Base-by-base conservation (phyloP, 2,797 vertebrate species). In the Parauchenoglanis punctatus region DNA sequence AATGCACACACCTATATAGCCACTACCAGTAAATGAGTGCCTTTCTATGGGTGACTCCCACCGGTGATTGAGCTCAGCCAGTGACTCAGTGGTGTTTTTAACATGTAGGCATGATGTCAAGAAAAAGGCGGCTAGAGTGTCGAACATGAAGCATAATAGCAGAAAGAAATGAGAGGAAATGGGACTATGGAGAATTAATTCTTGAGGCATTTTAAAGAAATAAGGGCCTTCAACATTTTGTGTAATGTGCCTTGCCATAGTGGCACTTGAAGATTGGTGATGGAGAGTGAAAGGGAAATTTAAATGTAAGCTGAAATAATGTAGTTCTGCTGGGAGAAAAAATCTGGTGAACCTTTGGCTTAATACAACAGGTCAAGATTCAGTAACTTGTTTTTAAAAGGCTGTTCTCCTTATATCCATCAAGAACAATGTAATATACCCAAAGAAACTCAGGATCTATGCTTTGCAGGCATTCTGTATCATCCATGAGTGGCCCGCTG, bases 401-500 rank as follows among this genome's bases (percentile, higher is more conserved):
- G 6, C 31, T 31, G 13, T 67, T 40, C 40, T 40, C 3, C 3
- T 40, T 87, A 25, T 86, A 20, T 89, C 84, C 86, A 23, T 68
- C 40, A 83, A 31, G 58, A 67, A n/a, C 40, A 44, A 67, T 5
- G 28, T 31, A 35, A 56, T 56, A 1, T 7, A 23, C 59, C 31
- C 56, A 40, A 20, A 12, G 4, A 7, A 81, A 40, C 80, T 84
- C 25, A 44, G 40, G 2, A 13, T 2, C 18, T 81, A 17, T 58
- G 23, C 35, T 52, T 89, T 3, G 2, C 92, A 99, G 99, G 99
- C 99, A 99, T 94, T 97, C 98, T 0, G 96, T 99, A 92, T 99
- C 98, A 3, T 97, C 97, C 0, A 89, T 99, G 91, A 99, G 97
- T 1, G 99, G 98, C 49, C 99, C 99, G 85, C 93, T 99, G 91